These are phyloP conservation scores for Ophraella communa DNA, from an alignment of 2,888 invertebrate genomes.

Conservation along the genomic window DNA sequence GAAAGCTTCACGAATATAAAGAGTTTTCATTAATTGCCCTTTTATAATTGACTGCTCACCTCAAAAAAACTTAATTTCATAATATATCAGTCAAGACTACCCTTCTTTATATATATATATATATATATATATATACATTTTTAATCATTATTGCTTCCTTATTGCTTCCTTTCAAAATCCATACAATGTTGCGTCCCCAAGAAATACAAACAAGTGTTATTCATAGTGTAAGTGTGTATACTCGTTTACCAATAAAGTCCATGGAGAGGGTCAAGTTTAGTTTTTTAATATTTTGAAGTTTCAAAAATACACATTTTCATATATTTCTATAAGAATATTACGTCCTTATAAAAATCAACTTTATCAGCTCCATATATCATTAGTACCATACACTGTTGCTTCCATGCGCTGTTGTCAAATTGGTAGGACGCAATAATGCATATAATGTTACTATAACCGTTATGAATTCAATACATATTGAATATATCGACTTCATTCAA, in stretches of 20 bases:
- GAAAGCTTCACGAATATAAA: no score
- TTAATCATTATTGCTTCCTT: no score
- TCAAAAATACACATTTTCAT: neutral
- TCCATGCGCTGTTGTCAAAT: neutral
- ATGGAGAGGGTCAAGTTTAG: neutral
- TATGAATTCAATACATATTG: no score
- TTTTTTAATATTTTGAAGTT: neutral
- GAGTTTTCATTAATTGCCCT: no score
- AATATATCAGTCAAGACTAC: no score
- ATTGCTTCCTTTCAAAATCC: no score
- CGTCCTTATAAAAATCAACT: neutral
- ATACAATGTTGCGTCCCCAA: neutral
- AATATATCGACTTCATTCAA: no score
- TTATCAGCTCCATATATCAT: neutral
- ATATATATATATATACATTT: no score
- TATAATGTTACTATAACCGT: neutral
- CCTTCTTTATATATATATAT: no score
- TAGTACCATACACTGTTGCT: neutral
- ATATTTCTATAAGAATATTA: neutral
- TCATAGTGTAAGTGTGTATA: neutral
- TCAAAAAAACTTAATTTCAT: no score
- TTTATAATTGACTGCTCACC: no score
- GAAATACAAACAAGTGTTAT: neutral
- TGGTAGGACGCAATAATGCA: neutral
- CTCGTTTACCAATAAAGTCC: neutral